Evolutionary conservation across 2,888 invertebrate species (phyloP), one percentile per base, ranked within the genome.

Genomic region (Cantharis flavilabris): DNA sequence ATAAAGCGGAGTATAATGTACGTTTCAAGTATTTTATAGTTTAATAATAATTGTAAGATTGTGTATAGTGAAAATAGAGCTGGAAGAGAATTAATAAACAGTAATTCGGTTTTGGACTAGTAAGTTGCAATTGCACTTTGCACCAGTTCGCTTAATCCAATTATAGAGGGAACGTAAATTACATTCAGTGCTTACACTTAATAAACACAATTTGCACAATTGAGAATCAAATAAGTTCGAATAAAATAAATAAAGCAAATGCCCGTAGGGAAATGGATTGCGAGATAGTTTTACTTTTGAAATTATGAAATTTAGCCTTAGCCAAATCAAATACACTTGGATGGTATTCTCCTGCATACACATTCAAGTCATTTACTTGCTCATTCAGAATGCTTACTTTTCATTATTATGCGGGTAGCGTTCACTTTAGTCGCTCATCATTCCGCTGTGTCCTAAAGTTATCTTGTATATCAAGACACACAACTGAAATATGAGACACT

Each of bases 401-500:
- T 76, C 73, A 71, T 71, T 49, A 49, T 49, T 76, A 76, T 76
- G 70, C 76, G 62, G 76, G 73, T 18, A 67, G 76, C 73, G 73
- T 73, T 18, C 62, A 69, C 70, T 76, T 76, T 73, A 76, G 64
- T 76, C 72, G 73, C 73, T 73, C 76, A 70, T 76, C 76, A 73
- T 76, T 65, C 72, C 65, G 23, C 63, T 63, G 26, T 26, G 62
- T 73, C 49, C 73, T 65, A 65, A 74, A 71, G 73, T 76, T 73
- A 73, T 76, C 65, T 73, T 73, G 49, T 70, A 75, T 62, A 75
- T 62, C 70, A 70, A 70, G 49, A 70, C 73, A 71, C 70, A 65
- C 26, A 18, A 72, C 69, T 77, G 77, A 74, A 74, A 77, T 74
- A 77, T 77, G 74, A 77, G 73, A 77, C 74, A 73, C 73, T 77